Evolutionary conservation across 2,113 vertebrate species (phyloP).

Genomic region (Nothoprocta perdicaria): DNA sequence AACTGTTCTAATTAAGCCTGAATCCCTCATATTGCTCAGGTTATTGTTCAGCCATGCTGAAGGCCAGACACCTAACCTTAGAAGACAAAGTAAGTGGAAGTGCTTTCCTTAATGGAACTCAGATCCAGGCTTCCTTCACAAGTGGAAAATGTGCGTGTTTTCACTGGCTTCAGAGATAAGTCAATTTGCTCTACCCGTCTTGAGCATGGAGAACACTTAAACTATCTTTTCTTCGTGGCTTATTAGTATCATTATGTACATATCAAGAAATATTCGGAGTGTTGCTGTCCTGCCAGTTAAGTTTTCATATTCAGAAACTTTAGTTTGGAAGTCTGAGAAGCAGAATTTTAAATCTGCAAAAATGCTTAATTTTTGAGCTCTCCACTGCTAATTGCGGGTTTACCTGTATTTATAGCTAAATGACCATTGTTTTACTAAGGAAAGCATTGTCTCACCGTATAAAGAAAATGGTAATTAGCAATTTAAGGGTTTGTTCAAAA

Average conservation of each 20-base stretch:
- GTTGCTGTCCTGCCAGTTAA: background rate
- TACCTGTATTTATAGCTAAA: background rate
- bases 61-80: background rate
- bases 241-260: background rate
- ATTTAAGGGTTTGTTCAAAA: background rate
- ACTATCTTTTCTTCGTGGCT: background rate
- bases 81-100: background rate
- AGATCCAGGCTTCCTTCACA: background rate
- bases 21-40: background rate
- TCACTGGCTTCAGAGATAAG: background rate
- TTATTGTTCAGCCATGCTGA: background rate
- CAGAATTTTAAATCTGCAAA: background rate
- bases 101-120: background rate
- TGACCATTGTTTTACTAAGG: background rate
- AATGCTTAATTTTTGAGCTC: background rate
- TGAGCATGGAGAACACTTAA: rapidly evolving
- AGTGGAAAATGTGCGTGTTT: background rate
- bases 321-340: background rate
- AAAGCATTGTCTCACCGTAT: background rate
- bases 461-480: background rate
- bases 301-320: background rate
- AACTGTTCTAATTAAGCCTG: background rate
- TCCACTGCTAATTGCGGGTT: background rate
- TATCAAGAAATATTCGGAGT: background rate
- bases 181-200: background rate